A percentile compares a stretch with the other conserved stretches of the same genome.
Conservation (phyloP, 2,797 vertebrate species). For the Huso huso region DNA sequence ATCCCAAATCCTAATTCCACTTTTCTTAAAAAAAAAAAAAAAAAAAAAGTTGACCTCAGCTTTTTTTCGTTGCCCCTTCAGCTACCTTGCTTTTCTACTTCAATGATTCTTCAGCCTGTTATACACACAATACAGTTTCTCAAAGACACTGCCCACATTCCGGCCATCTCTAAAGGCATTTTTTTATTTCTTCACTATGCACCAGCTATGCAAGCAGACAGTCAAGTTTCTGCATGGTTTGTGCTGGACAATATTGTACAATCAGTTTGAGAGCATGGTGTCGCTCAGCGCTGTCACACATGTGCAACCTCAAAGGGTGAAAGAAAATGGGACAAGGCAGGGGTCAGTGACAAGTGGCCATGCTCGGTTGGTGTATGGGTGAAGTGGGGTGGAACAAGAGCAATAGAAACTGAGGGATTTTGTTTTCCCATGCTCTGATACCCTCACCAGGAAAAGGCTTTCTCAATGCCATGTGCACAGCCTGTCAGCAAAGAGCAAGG, state of each 20-base stretch:
- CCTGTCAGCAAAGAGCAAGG: conserved; percentile 45
- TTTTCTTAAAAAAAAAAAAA: too few species aligned
- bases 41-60: not conserved
- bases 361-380: conserved; percentile 45
- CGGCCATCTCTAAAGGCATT: conserved; percentile 20
- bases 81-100: conserved; percentile 10
- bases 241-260: conserved; percentile 27
- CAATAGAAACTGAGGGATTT: conserved; percentile 53
- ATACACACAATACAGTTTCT: conserved; percentile 20
- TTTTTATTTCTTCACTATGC: conserved; percentile 15
- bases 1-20: too few species aligned
- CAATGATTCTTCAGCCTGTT: conserved; percentile 25
- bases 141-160: conserved; percentile 7
- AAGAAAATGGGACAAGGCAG: conserved; percentile 37
- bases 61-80: not conserved
- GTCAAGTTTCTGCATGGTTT: conserved; percentile 33
- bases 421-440: conserved; percentile 69
- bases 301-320: conserved; percentile 51
- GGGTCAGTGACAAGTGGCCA: conserved; percentile 69
- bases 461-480: conserved; percentile 21
- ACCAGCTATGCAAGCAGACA: not conserved
- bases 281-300: conserved; percentile 33
- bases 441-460: conserved; percentile 31
- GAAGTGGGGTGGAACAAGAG: conserved; percentile 67
- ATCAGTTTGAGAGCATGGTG: conserved; percentile 21